phyloP scores from a whole-genome alignment of 2,113 vertebrate species.

The Platycercus adscitus region DNA sequence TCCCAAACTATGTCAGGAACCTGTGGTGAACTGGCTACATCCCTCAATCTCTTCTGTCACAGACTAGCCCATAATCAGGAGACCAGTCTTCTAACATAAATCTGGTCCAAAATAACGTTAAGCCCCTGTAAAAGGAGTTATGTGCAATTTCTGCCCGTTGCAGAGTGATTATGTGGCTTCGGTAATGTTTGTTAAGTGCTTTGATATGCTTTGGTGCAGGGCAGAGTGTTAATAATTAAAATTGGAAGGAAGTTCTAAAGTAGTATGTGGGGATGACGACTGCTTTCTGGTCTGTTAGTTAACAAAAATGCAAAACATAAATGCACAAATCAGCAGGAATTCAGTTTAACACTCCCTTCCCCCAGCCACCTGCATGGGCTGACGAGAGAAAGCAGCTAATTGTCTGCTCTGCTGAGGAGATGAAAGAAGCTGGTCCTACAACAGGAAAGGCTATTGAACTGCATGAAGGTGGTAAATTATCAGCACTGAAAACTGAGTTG shows the following conservation, averaged over 20 bases:
- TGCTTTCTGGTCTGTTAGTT: constrained; percentile 59
- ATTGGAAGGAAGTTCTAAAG: constrained; percentile 33
- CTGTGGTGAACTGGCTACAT: background rate
- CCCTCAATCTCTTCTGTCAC: background rate
- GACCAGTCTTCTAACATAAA: background rate
- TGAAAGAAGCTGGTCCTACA: constrained; percentile 37
- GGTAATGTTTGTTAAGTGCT: constrained; percentile 56
- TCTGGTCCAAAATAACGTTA: background rate
- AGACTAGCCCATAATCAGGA: background rate
- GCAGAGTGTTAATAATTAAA: constrained; percentile 64
- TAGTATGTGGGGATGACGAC: background rate
- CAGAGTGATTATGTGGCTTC: constrained; percentile 28
- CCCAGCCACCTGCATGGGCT: constrained; percentile 57
- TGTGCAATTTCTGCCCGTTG: background rate
- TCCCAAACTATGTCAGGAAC: constrained; percentile 3
- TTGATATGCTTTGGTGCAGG: constrained; percentile 23
- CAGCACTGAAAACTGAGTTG: constrained; percentile 7
- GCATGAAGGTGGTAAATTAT: constrained; percentile 42
- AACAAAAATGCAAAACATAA: constrained; percentile 53
- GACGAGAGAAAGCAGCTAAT: constrained; percentile 47
- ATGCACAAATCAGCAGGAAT: constrained; percentile 39
- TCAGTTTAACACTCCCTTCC: background rate
- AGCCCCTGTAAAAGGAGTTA: background rate
- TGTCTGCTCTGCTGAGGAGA: constrained; percentile 24
- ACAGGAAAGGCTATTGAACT: constrained; percentile 36